Evolutionary conservation across 2,888 invertebrate species (phyloP).

Genomic region (Trichogramma evanescens): DNA sequence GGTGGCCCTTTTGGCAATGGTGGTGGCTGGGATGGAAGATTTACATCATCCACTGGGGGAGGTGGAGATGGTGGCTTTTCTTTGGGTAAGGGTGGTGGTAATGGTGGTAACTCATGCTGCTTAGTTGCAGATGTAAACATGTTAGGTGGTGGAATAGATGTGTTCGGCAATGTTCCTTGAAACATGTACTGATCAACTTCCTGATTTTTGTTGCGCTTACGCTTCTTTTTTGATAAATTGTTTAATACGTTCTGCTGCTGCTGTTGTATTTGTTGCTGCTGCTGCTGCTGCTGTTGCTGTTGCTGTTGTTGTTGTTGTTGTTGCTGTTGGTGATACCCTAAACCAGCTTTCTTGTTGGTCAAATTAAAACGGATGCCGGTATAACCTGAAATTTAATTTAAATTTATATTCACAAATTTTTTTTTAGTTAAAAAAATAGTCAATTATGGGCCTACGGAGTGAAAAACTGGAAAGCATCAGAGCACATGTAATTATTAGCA

Average conservation of each 20-base stretch:
- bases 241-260: slow-evolving; percentile 35
- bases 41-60: slow-evolving; percentile 33
- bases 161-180: slow-evolving; percentile 16
- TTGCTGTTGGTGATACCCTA: slow-evolving; percentile 29
- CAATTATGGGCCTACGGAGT: background rate
- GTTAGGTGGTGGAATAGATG: slow-evolving; percentile 18
- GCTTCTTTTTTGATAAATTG: slow-evolving; percentile 65
- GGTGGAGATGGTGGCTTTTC: slow-evolving; percentile 24
- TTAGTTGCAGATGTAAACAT: slow-evolving; percentile 27
- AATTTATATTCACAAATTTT: background rate
- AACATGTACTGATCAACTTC: slow-evolving; percentile 9
- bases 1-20: slow-evolving; percentile 16
- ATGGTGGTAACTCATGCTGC: slow-evolving; percentile 48
- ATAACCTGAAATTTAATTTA: slow-evolving; percentile 33
- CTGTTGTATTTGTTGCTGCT: background rate
- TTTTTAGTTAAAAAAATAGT: background rate
- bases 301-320: background rate
- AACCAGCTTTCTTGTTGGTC: slow-evolving; percentile 44
- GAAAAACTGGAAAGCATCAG: too few species aligned
- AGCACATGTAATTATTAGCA: too few species aligned
- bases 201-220: slow-evolving; percentile 56
- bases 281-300: background rate
- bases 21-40: slow-evolving; percentile 15
- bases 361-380: slow-evolving; percentile 43
- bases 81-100: slow-evolving; percentile 48